These are phyloP conservation scores for Oscheius sp. DNA, from an alignment of 2,888 invertebrate species.

Conservation along the genomic window DNA sequence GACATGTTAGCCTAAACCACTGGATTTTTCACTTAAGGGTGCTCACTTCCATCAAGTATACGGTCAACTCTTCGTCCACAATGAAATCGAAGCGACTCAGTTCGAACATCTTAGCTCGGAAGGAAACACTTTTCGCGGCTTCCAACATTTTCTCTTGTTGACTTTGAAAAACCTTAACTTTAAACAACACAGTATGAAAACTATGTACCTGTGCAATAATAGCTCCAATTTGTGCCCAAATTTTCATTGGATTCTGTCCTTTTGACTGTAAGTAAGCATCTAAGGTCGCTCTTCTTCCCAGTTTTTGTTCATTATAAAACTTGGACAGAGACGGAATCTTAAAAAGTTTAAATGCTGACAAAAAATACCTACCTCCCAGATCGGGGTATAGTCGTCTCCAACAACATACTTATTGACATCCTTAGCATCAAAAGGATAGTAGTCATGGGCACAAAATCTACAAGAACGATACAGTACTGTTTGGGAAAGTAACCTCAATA, in stretches of 20 bases:
- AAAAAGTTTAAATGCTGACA: slow-evolving; percentile 36
- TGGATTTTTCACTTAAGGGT: not conserved
- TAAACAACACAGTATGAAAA: not conserved
- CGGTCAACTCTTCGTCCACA: slow-evolving; percentile 86
- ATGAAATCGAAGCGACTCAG: slow-evolving; percentile 93
- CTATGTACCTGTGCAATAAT: slow-evolving; percentile 80
- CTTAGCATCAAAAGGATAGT: slow-evolving; percentile 87
- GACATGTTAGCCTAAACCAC: slow-evolving; percentile 91
- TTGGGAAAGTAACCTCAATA: slow-evolving; percentile 73
- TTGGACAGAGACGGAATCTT: slow-evolving; percentile 75
- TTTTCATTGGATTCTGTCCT: slow-evolving; percentile 81
- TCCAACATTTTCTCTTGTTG: slow-evolving; percentile 64
- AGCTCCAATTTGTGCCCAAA: slow-evolving; percentile 86
- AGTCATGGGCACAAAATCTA: slow-evolving; percentile 88
- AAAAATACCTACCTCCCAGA: slow-evolving; percentile 82
- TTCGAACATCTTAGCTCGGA: slow-evolving; percentile 83
- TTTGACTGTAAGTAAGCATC: slow-evolving; percentile 79
- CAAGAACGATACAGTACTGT: not conserved
- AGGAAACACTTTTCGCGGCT: slow-evolving; percentile 34
- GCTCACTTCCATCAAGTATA: slow-evolving; percentile 85
- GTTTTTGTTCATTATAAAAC: slow-evolving; percentile 77
- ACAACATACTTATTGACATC: slow-evolving; percentile 90
- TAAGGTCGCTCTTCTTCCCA: slow-evolving; percentile 88
- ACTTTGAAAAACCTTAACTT: slow-evolving; percentile 59
- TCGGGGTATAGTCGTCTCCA: slow-evolving; percentile 91